Evolutionary conservation across 2,113 vertebrate genomes (phyloP).

Genomic region (Puntigrus tetrazona): DNA sequence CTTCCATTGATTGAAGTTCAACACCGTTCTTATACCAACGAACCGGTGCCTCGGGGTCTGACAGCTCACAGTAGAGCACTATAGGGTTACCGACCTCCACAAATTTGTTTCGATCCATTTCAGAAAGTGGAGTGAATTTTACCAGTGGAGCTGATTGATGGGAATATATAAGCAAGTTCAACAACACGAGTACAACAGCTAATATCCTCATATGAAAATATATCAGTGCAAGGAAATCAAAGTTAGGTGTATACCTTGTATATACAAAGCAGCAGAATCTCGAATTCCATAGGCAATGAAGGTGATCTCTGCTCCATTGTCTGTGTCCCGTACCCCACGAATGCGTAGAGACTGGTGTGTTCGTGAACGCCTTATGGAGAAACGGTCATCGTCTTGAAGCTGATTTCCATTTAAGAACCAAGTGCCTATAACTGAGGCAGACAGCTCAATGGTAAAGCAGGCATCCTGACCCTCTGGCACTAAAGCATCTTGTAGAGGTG

Average conservation of each 20-base stretch:
- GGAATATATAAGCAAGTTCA: slow-evolving; percentile 20
- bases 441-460: slow-evolving; percentile 85
- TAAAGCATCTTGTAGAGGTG: slow-evolving; percentile 79
- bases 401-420: slow-evolving; percentile 86
- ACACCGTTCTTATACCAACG: slow-evolving; percentile 81
- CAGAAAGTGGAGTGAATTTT: slow-evolving; percentile 77
- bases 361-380: slow-evolving; percentile 69
- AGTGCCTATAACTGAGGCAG: slow-evolving; percentile 80
- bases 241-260: slow-evolving; percentile 80
- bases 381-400: slow-evolving; percentile 78
- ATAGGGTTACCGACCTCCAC: slow-evolving; percentile 80
- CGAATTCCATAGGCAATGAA: slow-evolving; percentile 83
- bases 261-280: slow-evolving; percentile 85
- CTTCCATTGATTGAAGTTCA: slow-evolving; percentile 72
- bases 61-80: slow-evolving; percentile 81
- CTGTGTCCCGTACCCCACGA: slow-evolving; percentile 71
- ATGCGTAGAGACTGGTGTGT: slow-evolving; percentile 84
- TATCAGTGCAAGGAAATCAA: neutral
- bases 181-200: neutral
- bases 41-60: slow-evolving; percentile 72
- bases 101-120: slow-evolving; percentile 83
- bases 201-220: neutral
- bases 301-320: slow-evolving; percentile 83
- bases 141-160: slow-evolving; percentile 75
- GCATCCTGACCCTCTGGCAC: slow-evolving; percentile 84